Base-by-base conservation (phyloP, 2,113 vertebrate genomes). In the Colistium nudipinnis region DNA sequence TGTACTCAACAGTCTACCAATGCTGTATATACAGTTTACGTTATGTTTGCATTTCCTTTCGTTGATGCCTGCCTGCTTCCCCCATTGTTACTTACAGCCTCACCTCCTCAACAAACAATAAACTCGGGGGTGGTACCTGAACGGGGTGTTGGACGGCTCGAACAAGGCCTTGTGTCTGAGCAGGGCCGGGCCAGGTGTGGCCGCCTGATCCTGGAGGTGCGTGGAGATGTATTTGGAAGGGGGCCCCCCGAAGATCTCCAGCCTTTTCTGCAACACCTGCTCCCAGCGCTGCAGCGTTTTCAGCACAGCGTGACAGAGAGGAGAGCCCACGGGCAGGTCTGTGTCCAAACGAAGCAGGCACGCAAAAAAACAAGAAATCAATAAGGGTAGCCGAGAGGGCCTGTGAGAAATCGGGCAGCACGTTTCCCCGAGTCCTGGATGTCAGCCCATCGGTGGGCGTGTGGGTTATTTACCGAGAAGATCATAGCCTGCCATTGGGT, bases 281-380 rank as follows among this genome's bases (percentile, higher is more conserved):
- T 99, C 97, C 98, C 98, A 99, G 56, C 95, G 93, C 51, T 99
- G 97, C 7, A 99, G 92, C 3, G 94, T 96, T 90, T 98, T 99
- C 61, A 99, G 87, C 72, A 96, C 92, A 5, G 94, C 89, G 74
- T 99, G 96, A 88, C 97, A 99, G 65, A 98, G 88, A 0, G 98
- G 98, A 38, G 98, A 98, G 73, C 93, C 95, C 87, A 97, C 95
- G 17, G 98, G 98, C 81, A 99, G 94, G 68, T 99, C 98, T 99
- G 89, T 0, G 70, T 74, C 24, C 51, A 44, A 78, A 10, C 51
- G 49, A 55, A 56, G 16, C 38, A 71, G 27, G 24, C 45, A 70
- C 31, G 48, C 48, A 62, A 24, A 49, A 41, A 17, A 48, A 62
- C 28, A 49, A 41, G 20, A 48, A 48, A 39, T 41, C 22, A 64